Evolutionary conservation across 2,888 invertebrate genomes (phyloP).

Genomic region (Hemicrepidius hirtus): DNA sequence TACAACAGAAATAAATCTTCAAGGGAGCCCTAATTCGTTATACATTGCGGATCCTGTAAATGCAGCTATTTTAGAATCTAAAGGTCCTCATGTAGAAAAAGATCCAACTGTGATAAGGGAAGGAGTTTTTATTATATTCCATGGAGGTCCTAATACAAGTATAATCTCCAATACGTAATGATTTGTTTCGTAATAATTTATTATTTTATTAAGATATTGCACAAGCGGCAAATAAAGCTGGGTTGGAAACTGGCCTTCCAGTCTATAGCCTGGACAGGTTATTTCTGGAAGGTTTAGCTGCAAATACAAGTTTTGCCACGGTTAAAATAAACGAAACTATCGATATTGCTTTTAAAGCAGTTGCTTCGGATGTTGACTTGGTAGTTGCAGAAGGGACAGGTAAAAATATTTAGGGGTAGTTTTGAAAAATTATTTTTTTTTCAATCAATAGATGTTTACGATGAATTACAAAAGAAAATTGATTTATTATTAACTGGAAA

Average conservation of each 20-base stretch:
- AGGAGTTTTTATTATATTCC: constrained; percentile 71
- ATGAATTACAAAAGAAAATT: constrained; percentile 62
- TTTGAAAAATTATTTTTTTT: not conserved
- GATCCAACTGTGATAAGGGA: constrained; percentile 56
- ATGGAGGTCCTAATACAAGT: constrained; percentile 72
- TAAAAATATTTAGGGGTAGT: not conserved
- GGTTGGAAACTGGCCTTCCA: constrained; percentile 71
- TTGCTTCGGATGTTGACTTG: constrained; percentile 59
- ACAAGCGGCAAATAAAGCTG: constrained; percentile 66
- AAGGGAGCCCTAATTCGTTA: not conserved
- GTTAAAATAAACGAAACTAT: constrained; percentile 63
- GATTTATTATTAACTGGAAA: constrained; percentile 57
- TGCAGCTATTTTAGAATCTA: constrained; percentile 57
- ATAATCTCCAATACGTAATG: constrained; percentile 20
- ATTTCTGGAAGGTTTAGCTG: constrained; percentile 72
- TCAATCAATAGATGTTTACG: constrained; percentile 60
- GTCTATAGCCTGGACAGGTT: constrained; percentile 74
- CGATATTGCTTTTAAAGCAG: constrained; percentile 55
- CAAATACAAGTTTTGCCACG: constrained; percentile 58
- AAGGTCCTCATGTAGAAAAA: constrained; percentile 23
- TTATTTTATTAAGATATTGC: constrained; percentile 62
- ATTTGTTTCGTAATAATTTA: not conserved
- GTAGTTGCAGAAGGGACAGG: constrained; percentile 23
- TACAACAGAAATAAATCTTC: constrained; percentile 1
- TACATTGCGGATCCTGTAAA: constrained; percentile 65